Base-by-base conservation (phyloP, 2,888 invertebrate genomes). In the Phortica magna region DNA sequence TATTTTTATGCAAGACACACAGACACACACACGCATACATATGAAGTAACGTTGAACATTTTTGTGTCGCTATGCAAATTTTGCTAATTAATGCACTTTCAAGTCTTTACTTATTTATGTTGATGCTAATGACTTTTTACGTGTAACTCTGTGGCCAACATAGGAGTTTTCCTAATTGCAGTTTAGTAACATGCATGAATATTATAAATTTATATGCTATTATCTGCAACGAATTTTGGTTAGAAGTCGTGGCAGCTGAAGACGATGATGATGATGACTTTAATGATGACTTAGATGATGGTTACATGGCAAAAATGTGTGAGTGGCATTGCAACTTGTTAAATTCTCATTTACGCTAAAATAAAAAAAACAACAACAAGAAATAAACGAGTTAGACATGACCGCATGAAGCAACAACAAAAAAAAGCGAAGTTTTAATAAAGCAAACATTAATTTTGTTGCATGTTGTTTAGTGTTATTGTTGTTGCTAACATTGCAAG, bases 141-240 rank as follows among this genome's bases (percentile, higher is more conserved):
- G 2, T 31, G 14, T 39, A 65, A 31, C 65, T 14, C 7, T 55
- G 55, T 9, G 3, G 6, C 6, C 61, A 22, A 61, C 61, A 55
- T 12, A 61, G 22, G 48, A 61, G 22, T 61, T 19, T 22, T n/a
- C 22, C 61, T 61, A 17, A 7, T n/a, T 61, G 61, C 61, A 17
- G 19, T 12, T 61, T 22, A 19, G 19, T 22, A 19, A 22, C 19
- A 75, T 31, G 57, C 42, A 14, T 43, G 71, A 70, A 31, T 78
- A 86, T 80, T 84, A 76, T 59, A 82, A 82, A 85, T 83, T 82
- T 81, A 81, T 80, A 71, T 74, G 77, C 76, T 67, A 43, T 64
- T 77, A 78, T 41, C 67, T 71, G 72, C 61, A 22, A 19, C 71
- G 31, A 67, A 48, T 12, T 43, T 48, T 57, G 61, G 55, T 31